These are phyloP conservation scores for Margaritifera margaritifera DNA, from an alignment of 2,888 invertebrate genomes.

Conservation along the genomic window DNA sequence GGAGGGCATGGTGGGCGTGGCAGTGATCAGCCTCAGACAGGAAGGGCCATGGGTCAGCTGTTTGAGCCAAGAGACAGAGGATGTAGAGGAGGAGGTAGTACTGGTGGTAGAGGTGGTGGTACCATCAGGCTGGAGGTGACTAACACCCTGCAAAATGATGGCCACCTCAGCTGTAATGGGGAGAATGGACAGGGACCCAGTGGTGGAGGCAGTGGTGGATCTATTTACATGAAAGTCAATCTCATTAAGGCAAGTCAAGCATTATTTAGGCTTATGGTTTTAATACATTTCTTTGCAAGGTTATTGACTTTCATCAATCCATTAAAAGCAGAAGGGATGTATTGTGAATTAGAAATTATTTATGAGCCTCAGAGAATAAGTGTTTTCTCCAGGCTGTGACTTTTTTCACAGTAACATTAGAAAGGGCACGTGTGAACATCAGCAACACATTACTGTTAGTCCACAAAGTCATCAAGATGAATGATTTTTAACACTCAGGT, in stretches of 20 bases:
- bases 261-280: neutral
- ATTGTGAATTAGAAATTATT: too few relatives aligned
- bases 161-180: conserved; percentile 51
- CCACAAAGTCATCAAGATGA: too few relatives aligned
- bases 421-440: too few relatives aligned
- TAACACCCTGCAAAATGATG: conserved; percentile 52
- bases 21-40: conserved; percentile 28
- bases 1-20: conserved; percentile 57
- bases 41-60: conserved; percentile 47
- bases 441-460: too few relatives aligned
- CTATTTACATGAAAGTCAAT: conserved; percentile 39
- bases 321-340: too few relatives aligned
- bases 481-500: too few relatives aligned
- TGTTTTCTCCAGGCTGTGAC: too few relatives aligned
- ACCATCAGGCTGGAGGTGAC: conserved; percentile 43
- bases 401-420: too few relatives aligned
- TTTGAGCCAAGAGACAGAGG: conserved; percentile 47
- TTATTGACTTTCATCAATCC: too few relatives aligned
- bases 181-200: conserved; percentile 29
- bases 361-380: too few relatives aligned
- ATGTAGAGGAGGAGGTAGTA: conserved; percentile 47
- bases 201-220: conserved; percentile 59
- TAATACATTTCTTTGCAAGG: too few relatives aligned
- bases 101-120: conserved; percentile 55
- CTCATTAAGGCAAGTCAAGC: conserved; percentile 34